A percentile compares a stretch with the other conserved stretches of the same genome.
phyloP scores from a whole-genome alignment of 2,113 vertebrate genomes.

The Epinephelus fuscoguttatus region DNA sequence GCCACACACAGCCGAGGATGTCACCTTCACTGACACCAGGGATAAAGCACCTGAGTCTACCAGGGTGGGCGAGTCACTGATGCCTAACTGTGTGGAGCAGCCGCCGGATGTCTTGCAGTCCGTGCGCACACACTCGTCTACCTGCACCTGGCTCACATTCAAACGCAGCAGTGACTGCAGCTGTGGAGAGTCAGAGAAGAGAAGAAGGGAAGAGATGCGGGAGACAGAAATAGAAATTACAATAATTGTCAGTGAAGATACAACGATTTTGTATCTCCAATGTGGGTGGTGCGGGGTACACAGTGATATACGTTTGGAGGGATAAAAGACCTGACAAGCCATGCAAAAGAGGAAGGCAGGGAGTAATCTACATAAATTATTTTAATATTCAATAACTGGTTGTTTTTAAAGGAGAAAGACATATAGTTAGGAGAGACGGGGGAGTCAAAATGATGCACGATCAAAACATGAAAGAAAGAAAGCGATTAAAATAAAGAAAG shows the following conservation, averaged over 20 bases:
- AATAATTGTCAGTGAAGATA: slow-evolving; percentile 34
- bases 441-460: slow-evolving; percentile 11
- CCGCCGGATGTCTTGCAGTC: slow-evolving; percentile 81
- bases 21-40: slow-evolving; percentile 84
- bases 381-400: slow-evolving; percentile 10
- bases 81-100: slow-evolving; percentile 78
- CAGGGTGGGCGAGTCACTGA: slow-evolving; percentile 83
- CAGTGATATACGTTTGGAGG: not conserved
- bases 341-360: slow-evolving; percentile 8
- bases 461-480: slow-evolving; percentile 24
- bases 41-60: slow-evolving; percentile 83
- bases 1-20: slow-evolving; percentile 72
- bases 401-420: slow-evolving; percentile 19
- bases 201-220: slow-evolving; percentile 5
- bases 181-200: slow-evolving; percentile 70
- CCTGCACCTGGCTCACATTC: slow-evolving; percentile 86
- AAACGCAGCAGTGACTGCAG: slow-evolving; percentile 85
- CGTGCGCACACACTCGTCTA: slow-evolving; percentile 86
- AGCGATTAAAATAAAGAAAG: not conserved
- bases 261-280: slow-evolving; percentile 13
- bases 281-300: not conserved
- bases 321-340: slow-evolving; percentile 11
- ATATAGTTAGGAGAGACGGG: slow-evolving; percentile 12
- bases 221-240: slow-evolving; percentile 26
- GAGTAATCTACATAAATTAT: slow-evolving; percentile 17